Conservation (phyloP, 2,113 vertebrate genomes). For the Platysteira castanea region DNA sequence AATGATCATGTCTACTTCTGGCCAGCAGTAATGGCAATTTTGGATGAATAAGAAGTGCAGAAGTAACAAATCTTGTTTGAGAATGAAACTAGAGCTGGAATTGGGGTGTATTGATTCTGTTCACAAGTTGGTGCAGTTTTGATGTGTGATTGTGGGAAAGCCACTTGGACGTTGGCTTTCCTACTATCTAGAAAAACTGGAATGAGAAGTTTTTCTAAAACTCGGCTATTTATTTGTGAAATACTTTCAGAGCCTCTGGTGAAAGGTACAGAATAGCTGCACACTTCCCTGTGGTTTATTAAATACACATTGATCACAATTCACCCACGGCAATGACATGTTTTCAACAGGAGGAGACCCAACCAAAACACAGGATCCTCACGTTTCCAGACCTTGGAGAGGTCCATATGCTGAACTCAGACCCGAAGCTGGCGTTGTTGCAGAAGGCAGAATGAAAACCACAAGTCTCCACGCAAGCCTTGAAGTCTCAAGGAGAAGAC, state of each 20-base stretch:
- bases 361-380: not conserved
- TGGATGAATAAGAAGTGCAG: not conserved
- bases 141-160: not conserved
- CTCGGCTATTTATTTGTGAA: not conserved
- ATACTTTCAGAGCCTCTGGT: not conserved
- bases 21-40: not conserved
- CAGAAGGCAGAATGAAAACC: not conserved
- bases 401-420: not conserved
- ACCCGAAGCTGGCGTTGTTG: fast-evolving
- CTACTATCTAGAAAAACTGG: not conserved
- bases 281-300: not conserved
- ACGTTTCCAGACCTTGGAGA: not conserved
- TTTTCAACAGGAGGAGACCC: not conserved
- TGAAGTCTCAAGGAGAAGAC: not conserved
- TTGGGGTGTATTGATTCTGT: not conserved
- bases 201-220: not conserved
- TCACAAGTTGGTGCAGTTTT: not conserved
- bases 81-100: not conserved
- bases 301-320: not conserved
- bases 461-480: not conserved
- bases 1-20: not conserved
- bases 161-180: not conserved
- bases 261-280: not conserved
- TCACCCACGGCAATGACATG: not conserved
- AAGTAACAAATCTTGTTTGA: not conserved